phyloP scores from a whole-genome alignment of 2,797 vertebrate genomes.

The Cichlasoma orientale region DNA sequence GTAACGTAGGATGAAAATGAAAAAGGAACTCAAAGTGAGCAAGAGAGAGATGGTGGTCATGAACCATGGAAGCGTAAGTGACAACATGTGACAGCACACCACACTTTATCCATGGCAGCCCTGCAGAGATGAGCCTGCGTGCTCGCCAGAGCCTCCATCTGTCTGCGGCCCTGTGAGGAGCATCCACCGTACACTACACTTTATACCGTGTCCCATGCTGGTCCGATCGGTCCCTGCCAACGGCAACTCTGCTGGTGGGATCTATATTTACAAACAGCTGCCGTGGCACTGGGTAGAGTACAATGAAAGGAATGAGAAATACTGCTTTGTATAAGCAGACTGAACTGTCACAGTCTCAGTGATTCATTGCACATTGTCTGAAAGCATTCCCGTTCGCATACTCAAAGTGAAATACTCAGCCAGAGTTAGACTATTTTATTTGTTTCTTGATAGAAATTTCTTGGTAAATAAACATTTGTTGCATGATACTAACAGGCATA shows the following conservation, averaged over 20 bases:
- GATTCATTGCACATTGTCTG: background rate
- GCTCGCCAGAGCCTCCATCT: constrained; percentile 82
- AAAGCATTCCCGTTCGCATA: background rate
- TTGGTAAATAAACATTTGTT: constrained; percentile 67
- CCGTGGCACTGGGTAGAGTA: constrained; percentile 54
- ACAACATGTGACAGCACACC: constrained; percentile 75
- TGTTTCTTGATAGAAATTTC: constrained; percentile 62
- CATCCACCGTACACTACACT: constrained; percentile 67
- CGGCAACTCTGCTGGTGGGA: constrained; percentile 76
- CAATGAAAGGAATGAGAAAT: constrained; percentile 31
- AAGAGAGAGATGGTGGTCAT: constrained; percentile 27
- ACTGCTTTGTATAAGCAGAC: constrained; percentile 31
- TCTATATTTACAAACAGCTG: constrained; percentile 86
- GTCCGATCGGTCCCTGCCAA: constrained; percentile 67
- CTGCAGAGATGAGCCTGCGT: constrained; percentile 66
- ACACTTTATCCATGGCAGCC: constrained; percentile 70
- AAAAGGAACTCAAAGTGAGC: background rate
- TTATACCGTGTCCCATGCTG: constrained; percentile 64
- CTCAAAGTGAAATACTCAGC: background rate
- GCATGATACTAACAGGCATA: constrained; percentile 61
- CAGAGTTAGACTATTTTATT: constrained; percentile 52
- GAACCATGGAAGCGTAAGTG: constrained; percentile 71
- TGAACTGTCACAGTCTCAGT: constrained; percentile 13
- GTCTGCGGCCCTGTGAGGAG: constrained; percentile 71
- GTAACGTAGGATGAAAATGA: background rate